These are phyloP conservation scores for Podarcis muralis DNA, from an alignment of 2,113 vertebrate genomes.

Conservation along the genomic window DNA sequence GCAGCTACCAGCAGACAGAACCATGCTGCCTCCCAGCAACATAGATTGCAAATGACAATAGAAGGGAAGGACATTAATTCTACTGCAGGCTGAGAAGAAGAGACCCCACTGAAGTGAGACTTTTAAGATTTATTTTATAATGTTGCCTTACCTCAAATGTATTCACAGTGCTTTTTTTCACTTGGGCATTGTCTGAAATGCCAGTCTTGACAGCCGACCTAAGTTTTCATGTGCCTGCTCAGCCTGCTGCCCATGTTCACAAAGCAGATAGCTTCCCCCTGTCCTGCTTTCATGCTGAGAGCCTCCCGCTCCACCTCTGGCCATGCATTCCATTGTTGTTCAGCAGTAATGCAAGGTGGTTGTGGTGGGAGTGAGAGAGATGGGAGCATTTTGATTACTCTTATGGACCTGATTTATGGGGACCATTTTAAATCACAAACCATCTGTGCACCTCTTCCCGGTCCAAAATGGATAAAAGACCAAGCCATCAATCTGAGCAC, in stretches of 20 bases:
- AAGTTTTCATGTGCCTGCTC: neutral
- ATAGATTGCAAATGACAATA: neutral
- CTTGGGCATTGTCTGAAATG: neutral
- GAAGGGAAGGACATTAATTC: neutral
- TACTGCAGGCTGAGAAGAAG: neutral
- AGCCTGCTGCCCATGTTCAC: neutral
- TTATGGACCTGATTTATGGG: constrained; percentile 72
- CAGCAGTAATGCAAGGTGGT: constrained; percentile 52
- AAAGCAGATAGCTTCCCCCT: fast-evolving
- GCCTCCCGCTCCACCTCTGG: constrained; percentile 19
- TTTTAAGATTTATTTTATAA: neutral
- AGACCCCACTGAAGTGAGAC: neutral
- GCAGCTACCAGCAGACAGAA: neutral
- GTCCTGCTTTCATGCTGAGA: neutral
- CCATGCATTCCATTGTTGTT: constrained; percentile 18
- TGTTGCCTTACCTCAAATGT: neutral
- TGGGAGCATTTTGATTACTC: constrained; percentile 66
- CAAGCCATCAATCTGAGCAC: constrained; percentile 65
- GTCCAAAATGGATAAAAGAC: constrained; percentile 71
- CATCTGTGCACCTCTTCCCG: constrained; percentile 69
- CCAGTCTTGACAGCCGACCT: neutral
- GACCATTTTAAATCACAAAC: constrained; percentile 70
- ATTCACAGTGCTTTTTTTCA: neutral
- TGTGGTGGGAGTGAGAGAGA: neutral
- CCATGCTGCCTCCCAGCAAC: neutral